Evolutionary conservation across 2,888 invertebrate species (phyloP).

Genomic region (Pteria penguin): DNA sequence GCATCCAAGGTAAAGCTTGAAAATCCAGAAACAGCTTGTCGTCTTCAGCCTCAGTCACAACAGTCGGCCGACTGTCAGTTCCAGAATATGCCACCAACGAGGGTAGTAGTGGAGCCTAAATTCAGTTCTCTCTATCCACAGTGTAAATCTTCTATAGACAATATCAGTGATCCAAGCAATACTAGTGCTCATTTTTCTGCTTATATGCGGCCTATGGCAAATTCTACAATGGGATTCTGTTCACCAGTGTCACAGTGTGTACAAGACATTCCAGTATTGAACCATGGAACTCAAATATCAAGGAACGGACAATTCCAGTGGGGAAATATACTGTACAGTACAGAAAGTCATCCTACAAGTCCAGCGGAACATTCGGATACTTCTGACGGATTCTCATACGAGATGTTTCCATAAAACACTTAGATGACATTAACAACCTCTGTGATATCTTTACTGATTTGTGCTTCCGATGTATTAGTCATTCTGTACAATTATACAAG

Average conservation of each 20-base stretch:
- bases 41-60: slow-evolving; percentile 37
- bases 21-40: slow-evolving; percentile 41
- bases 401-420: slow-evolving; percentile 48
- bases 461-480: too few relatives aligned
- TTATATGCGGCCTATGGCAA: background rate
- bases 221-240: slow-evolving; percentile 18
- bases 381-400: slow-evolving; percentile 59
- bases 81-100: background rate
- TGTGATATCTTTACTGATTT: too few relatives aligned
- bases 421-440: too few relatives aligned
- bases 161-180: background rate
- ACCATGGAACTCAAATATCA: slow-evolving; percentile 1
- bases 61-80: slow-evolving; percentile 19
- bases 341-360: slow-evolving; percentile 35
- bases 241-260: too few relatives aligned
- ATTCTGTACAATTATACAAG: too few relatives aligned
- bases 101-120: background rate
- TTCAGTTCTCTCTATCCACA: background rate
- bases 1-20: slow-evolving; percentile 43
- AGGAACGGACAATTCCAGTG: background rate
- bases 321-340: background rate
- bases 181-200: background rate
- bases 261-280: too few relatives aligned
- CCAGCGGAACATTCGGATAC: slow-evolving; percentile 59
- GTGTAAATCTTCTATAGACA: slow-evolving; percentile 10